A percentile compares a stretch with the other conserved stretches of the same genome.
phyloP scores from a whole-genome alignment of 2,888 invertebrate genomes.

The Auanema sp. region DNA sequence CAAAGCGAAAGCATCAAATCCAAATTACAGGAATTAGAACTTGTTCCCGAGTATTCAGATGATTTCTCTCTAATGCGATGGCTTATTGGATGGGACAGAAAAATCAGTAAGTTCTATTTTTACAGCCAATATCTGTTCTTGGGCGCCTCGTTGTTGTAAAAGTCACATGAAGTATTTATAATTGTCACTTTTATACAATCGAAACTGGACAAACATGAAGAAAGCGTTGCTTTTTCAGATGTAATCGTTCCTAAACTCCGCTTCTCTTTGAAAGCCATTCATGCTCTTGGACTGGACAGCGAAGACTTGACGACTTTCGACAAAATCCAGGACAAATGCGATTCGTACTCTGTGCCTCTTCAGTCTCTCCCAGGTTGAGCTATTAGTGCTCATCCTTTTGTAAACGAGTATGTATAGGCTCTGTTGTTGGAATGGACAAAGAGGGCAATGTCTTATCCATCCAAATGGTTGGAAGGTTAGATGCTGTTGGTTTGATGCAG shows the following conservation, averaged over 20 bases:
- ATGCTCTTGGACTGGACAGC: constrained; percentile 49
- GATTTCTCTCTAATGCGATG: constrained; percentile 53
- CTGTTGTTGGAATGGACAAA: constrained; percentile 53
- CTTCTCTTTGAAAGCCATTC: constrained; percentile 49
- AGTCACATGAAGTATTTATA: not conserved
- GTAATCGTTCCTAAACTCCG: constrained; percentile 53
- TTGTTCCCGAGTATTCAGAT: constrained; percentile 51
- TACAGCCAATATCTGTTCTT: not conserved
- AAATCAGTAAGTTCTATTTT: constrained; percentile 37
- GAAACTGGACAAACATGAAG: not conserved
- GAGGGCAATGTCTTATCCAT: constrained; percentile 53
- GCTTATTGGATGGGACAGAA: constrained; percentile 59
- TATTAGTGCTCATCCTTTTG: too few species aligned
- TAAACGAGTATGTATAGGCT: constrained; percentile 33
- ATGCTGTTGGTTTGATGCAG: constrained; percentile 49
- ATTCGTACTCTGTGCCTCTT: constrained; percentile 38
- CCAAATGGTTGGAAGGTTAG: constrained; percentile 53
- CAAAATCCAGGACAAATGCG: constrained; percentile 43
- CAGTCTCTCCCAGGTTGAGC: constrained; percentile 41
- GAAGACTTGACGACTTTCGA: constrained; percentile 47
- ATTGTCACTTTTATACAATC: constrained; percentile 1
- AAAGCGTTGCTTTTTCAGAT: constrained; percentile 30
- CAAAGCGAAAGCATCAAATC: not conserved
- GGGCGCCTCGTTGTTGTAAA: constrained; percentile 2
- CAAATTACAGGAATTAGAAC: constrained; percentile 31